Conservation (phyloP, 2,113 vertebrate genomes). For the Eolophus roseicapilla region DNA sequence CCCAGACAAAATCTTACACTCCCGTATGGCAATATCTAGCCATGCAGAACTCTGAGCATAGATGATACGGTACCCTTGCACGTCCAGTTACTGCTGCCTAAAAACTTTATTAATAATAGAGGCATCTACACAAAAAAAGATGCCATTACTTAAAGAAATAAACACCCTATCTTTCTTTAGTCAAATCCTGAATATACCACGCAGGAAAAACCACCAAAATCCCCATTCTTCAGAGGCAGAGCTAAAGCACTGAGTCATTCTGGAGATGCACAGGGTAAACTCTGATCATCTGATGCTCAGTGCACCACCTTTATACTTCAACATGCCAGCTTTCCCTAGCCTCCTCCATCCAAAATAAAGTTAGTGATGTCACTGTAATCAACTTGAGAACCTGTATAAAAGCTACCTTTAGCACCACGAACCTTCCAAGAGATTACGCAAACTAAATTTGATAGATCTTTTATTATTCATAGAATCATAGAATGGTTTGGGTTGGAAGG, state of each 20-base stretch:
- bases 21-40: background rate
- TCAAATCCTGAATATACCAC: background rate
- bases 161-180: background rate
- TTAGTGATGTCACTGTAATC: background rate
- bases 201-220: background rate
- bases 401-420: background rate
- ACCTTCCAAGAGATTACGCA: background rate
- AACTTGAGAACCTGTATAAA: background rate
- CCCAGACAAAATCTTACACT: background rate
- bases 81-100: background rate
- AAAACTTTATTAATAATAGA: background rate
- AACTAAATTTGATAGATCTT: background rate
- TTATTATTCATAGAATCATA: background rate
- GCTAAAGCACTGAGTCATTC: background rate
- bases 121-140: background rate
- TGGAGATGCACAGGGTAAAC: background rate
- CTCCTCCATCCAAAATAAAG: background rate
- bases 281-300: background rate
- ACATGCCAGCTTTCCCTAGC: background rate
- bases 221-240: background rate
- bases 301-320: background rate
- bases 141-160: background rate
- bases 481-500: background rate
- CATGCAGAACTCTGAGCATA: background rate
- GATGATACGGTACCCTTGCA: background rate